phyloP scores from a whole-genome alignment of 2,113 vertebrate genomes.

The Empidonax traillii region DNA sequence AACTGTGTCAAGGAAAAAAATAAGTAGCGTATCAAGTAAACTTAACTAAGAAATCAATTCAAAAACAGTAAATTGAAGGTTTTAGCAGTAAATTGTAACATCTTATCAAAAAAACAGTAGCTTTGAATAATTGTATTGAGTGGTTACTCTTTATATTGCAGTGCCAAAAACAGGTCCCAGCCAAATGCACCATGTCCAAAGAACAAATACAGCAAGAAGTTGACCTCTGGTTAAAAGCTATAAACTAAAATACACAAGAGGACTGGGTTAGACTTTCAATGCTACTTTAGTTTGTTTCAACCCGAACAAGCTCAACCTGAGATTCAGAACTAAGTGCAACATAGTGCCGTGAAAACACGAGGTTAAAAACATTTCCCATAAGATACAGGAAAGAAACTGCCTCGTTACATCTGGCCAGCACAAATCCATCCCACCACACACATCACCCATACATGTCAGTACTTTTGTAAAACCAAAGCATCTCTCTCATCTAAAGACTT shows the following conservation, averaged over 20 bases:
- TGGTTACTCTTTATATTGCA: not conserved
- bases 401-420: no score
- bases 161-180: not conserved
- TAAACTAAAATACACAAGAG: not conserved
- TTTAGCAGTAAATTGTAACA: not conserved
- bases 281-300: not conserved
- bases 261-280: not conserved
- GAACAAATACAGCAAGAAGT: not conserved
- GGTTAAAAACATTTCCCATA: not conserved
- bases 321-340: not conserved
- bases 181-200: not conserved
- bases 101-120: not conserved
- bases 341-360: fast-evolving
- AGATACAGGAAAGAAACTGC: not conserved
- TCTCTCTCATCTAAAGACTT: not conserved
- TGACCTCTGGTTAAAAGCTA: not conserved
- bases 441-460: fast-evolving
- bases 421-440: not conserved
- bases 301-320: not conserved
- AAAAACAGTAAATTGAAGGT: not conserved
- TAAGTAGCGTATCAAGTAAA: not conserved
- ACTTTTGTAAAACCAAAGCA: not conserved
- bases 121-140: not conserved
- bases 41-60: not conserved
- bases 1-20: not conserved